Conservation (phyloP, 2,113 vertebrate species). For the Pygoscelis adeliae region DNA sequence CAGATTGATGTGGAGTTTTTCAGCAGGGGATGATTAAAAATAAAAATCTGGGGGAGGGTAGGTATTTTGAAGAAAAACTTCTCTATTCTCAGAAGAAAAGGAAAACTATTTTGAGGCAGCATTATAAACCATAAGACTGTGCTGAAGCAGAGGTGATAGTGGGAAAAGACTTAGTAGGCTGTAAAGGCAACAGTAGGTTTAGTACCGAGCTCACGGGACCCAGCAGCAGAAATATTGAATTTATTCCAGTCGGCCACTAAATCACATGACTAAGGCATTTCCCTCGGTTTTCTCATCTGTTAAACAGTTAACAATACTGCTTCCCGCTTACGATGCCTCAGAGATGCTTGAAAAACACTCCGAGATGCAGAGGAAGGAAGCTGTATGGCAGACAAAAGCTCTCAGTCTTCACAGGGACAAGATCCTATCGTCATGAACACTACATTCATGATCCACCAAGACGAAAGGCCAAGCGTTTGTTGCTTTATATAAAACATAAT, state of each 20-base stretch:
- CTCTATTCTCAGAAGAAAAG: not conserved
- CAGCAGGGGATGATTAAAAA: slow-evolving; percentile 51
- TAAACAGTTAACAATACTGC: not conserved
- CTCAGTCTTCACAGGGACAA: not conserved
- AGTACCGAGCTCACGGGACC: not conserved
- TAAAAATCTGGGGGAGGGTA: not conserved
- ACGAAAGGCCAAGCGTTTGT: not conserved
- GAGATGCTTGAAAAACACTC: not conserved
- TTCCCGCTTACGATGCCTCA: not conserved
- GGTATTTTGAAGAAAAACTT: slow-evolving; percentile 20
- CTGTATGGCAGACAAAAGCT: not conserved
- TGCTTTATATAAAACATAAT: not conserved
- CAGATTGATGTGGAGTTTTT: slow-evolving; percentile 20
- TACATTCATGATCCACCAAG: not conserved
- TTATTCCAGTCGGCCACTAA: not conserved
- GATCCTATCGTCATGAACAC: not conserved
- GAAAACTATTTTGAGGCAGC: not conserved
- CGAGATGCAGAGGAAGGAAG: not conserved
- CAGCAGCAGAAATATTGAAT: not conserved
- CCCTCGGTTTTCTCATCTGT: not conserved
- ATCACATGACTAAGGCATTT: not conserved
- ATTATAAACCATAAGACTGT: not conserved
- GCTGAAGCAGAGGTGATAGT: not conserved
- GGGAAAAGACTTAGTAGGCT: not conserved
- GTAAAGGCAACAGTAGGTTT: slow-evolving; percentile 11